Evolutionary conservation across 2,888 invertebrate species (phyloP), one percentile per base, ranked within the genome.

Genomic region (Tethea ocularis): DNA sequence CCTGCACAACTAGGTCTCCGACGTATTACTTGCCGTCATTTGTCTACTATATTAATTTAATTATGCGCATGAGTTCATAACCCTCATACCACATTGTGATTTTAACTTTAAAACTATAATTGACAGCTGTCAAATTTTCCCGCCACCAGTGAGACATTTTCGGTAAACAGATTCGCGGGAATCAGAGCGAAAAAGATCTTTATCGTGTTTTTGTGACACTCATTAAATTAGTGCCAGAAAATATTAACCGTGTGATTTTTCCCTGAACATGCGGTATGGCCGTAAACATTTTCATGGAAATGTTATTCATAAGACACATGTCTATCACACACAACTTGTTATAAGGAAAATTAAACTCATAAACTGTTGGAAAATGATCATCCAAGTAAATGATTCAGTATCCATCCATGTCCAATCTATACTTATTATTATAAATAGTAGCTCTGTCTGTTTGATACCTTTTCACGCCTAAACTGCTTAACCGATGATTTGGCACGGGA

Each of bases 241-340:
- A 63, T 64, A 64, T 26, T 46, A 46, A 46, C 20, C 46, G 33
- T 17, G 57, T 58, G 36, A 58, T 52, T 60, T 66, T 71, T 73
- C 68, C 68, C 60, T 62, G 65, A 64, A 69, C 60, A 38, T 64
- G 61, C 59, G 62, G 69, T 38, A 67, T 72, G 57, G 52, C 69
- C 68, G 60, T 75, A 70, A 75, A 70, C n/a, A 51, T 54, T 57
- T 79, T 79, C 79, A 66, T 63, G 66, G 79, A 80, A 80, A 63
- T 59, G 66, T 67, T 74, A 68, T 74, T 69, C 74, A 66, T 64
- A 72, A 61, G 67, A 67, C 46, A 46, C 46, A 20, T 69, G 68
- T 68, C 61, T 65, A 68, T 72, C 60, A 66, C 63, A 67, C 60
- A 66, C 63, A 67, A 61, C 58, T 13, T 33, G 33, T 33, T 13